A percentile compares a stretch with the other conserved stretches of the same genome.
These are phyloP conservation scores for Charanyca ferruginea DNA, from an alignment of 2,888 invertebrate genomes.

Conservation along the genomic window DNA sequence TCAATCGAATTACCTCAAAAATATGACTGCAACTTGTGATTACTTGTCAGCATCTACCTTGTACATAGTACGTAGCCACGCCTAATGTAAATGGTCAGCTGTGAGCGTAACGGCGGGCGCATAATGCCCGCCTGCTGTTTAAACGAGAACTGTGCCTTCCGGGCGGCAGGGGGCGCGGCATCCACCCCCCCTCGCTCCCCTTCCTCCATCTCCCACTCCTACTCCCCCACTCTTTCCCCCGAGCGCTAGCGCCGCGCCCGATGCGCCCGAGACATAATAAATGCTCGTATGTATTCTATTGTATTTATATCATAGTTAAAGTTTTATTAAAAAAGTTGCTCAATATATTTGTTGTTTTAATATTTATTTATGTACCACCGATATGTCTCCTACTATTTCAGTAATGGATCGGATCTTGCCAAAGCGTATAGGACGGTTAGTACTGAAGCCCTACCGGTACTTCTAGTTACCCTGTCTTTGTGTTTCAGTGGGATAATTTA, in stretches of 20 bases:
- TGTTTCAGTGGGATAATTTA: no score
- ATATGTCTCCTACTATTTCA: neutral
- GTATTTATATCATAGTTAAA: constrained; percentile 89
- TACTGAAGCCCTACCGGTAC: no score
- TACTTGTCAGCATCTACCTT: constrained; percentile 41
- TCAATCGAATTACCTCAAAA: constrained; percentile 28
- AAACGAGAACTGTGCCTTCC: constrained; percentile 85
- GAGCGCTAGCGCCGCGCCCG: constrained; percentile 60
- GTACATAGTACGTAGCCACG: constrained; percentile 55
- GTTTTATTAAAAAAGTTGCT: constrained; percentile 90
- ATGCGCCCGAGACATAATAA: constrained; percentile 81
- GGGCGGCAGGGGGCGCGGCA: constrained; percentile 70
- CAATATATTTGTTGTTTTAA: constrained; percentile 76
- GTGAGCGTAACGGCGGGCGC: constrained; percentile 60
- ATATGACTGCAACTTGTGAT: constrained; percentile 36
- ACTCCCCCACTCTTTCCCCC: no score
- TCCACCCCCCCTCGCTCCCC: constrained; percentile 37
- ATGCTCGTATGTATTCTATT: constrained; percentile 89
- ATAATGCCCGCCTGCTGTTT: constrained; percentile 54
- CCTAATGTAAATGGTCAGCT: constrained; percentile 54
- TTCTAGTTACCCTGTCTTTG: no score
- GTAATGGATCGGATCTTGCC: no score
- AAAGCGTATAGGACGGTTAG: no score
- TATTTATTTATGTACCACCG: constrained; percentile 7
- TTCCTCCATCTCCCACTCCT: no score